Percentiles rank a stretch among this genome's conserved stretches.
phyloP scores from a whole-genome alignment of 2,797 vertebrate species.

The Chrysolophus pictus region DNA sequence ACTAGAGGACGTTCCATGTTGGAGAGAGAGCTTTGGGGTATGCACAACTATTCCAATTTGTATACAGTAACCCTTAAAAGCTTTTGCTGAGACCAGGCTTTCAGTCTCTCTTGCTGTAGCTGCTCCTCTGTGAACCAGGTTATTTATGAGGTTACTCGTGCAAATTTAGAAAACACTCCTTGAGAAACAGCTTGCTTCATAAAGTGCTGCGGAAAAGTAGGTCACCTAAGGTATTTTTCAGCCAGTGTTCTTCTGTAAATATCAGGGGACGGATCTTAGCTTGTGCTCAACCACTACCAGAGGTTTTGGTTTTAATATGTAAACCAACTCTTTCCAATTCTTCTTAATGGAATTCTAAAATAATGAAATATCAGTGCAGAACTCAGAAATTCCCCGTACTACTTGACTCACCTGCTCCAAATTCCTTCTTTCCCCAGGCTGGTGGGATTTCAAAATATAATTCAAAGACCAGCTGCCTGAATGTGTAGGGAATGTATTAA shows the following conservation, averaged over 20 bases:
- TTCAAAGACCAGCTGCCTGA: conserved; percentile 47
- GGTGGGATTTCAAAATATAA: conserved; percentile 38
- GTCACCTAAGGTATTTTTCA: not conserved
- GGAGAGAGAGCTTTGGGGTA: not conserved
- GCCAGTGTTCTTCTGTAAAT: not conserved
- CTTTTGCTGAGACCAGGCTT: not conserved
- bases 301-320: not conserved
- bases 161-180: not conserved
- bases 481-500: conserved; percentile 25
- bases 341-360: not conserved
- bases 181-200: not conserved
- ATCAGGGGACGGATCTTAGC: not conserved
- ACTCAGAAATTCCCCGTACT: conserved; percentile 21
- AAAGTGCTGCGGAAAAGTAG: not conserved
- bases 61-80: not conserved
- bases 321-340: not conserved
- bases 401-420: not conserved
- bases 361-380: not conserved
- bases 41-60: not conserved
- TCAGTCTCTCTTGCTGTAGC: not conserved
- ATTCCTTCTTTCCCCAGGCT: conserved; percentile 16
- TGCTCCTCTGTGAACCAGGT: not conserved
- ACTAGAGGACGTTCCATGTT: not conserved
- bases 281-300: not conserved
- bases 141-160: not conserved